These are phyloP conservation scores for Neotoxoptera formosana DNA, from an alignment of 1,140 invertebrate species.

Conservation along the genomic window DNA sequence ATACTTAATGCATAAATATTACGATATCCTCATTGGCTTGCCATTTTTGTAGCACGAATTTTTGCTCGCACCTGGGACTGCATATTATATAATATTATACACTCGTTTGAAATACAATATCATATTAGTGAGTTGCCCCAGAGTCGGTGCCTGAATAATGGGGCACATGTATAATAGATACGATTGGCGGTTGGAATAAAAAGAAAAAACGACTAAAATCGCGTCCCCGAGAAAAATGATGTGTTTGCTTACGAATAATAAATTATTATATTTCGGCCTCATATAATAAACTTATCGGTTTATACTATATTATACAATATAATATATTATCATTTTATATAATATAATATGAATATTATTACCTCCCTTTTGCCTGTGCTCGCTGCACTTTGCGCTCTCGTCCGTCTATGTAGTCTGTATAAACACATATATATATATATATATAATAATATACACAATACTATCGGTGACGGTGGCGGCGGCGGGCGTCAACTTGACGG, in stretches of 20 bases:
- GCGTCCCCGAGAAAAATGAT: not conserved
- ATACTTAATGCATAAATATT: not conserved
- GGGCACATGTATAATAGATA: not conserved
- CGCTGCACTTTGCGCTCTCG: not conserved
- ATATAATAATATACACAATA: not conserved
- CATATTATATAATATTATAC: not conserved
- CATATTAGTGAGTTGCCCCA: not conserved
- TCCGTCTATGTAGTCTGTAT: not conserved
- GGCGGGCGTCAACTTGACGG: constrained; percentile 18
- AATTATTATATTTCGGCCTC: not conserved
- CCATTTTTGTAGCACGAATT: not conserved
- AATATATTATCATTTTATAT: too few relatives aligned
- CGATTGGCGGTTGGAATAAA: not conserved
- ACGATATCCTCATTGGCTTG: not conserved
- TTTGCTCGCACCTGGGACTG: not conserved
- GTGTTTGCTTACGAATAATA: not conserved
- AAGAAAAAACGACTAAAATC: not conserved
- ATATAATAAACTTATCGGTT: not conserved
- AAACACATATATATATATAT: not conserved
- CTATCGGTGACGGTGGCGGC: not conserved
- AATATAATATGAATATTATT: not conserved
- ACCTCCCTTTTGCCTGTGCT: not conserved
- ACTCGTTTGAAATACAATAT: not conserved
- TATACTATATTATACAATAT: not conserved
- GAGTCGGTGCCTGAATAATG: not conserved